Evolutionary conservation across 2,797 vertebrate genomes (phyloP).

Genomic region (Cercopithecus hamlyni): DNA sequence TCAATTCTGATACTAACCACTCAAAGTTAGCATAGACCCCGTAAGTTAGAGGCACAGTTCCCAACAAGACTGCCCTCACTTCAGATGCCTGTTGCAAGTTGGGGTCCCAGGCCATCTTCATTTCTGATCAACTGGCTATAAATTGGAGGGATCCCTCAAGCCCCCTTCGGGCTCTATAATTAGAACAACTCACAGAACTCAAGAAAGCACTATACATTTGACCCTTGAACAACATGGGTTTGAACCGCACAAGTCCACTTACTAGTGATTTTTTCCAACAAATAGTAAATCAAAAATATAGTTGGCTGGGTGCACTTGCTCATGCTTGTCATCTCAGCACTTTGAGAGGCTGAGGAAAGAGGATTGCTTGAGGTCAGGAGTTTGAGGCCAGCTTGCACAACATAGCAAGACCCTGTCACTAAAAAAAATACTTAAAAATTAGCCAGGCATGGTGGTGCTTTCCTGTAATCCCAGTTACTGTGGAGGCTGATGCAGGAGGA

Average conservation of each 20-base stretch:
- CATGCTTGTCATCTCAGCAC: too few species aligned
- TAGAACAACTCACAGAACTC: slow-evolving; percentile 12
- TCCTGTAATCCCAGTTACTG: too few species aligned
- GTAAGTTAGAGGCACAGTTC: background rate
- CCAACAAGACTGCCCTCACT: background rate
- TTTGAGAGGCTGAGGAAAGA: too few species aligned
- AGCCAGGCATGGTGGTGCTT: too few species aligned
- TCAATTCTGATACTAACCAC: background rate
- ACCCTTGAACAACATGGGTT: background rate
- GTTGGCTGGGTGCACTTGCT: too few species aligned
- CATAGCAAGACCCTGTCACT: too few species aligned
- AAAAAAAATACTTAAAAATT: too few species aligned
- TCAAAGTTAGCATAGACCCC: background rate
- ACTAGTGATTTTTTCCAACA: background rate
- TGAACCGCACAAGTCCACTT: background rate
- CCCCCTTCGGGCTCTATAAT: background rate
- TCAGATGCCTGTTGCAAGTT: background rate
- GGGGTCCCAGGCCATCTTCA: background rate
- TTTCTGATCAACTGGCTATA: background rate
- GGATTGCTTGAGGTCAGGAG: too few species aligned
- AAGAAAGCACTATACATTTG: background rate
- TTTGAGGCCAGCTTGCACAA: too few species aligned
- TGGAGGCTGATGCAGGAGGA: too few species aligned
- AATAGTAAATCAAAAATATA: background rate
- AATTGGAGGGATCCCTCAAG: background rate